phyloP scores from a whole-genome alignment of 2,888 invertebrate species.

The Chesias legatella region DNA sequence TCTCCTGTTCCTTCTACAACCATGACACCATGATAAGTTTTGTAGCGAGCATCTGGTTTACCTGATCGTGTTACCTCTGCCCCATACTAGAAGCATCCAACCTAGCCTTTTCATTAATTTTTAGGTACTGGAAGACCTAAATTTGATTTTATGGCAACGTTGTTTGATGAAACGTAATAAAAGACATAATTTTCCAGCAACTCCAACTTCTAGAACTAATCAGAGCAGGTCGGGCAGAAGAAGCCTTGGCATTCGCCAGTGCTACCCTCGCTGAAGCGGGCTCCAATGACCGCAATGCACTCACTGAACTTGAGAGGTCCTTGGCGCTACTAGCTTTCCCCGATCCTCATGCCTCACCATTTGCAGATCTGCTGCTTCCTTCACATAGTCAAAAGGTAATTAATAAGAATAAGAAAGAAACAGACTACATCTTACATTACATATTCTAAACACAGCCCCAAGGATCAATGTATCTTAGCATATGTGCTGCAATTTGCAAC shows the following conservation, averaged over 20 bases:
- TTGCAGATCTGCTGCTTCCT: constrained; percentile 94
- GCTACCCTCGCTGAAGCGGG: constrained; percentile 94
- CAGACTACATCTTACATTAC: no score
- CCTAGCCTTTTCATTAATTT: no score
- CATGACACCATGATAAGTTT: no score
- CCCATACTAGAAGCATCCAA: no score
- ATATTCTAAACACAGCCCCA: no score
- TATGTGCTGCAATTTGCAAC: no score
- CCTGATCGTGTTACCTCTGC: no score
- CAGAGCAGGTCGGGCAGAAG: constrained; percentile 90
- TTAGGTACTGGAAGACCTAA: no score
- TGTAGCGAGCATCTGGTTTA: no score
- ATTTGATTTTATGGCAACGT: neutral
- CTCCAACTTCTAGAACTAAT: constrained; percentile 94
- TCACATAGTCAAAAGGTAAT: constrained; percentile 96
- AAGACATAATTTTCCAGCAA: constrained; percentile 81
- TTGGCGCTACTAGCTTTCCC: constrained; percentile 97
- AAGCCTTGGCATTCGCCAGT: constrained; percentile 94
- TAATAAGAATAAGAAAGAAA: no score
- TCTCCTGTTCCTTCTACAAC: no score
- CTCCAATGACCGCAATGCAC: constrained; percentile 87
- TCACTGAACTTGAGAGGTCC: constrained; percentile 93
- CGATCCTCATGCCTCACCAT: constrained; percentile 96
- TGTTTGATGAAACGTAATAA: neutral
- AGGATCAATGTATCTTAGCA: no score